Base-by-base conservation (phyloP, 2,888 invertebrate genomes). In the Actias luna region DNA sequence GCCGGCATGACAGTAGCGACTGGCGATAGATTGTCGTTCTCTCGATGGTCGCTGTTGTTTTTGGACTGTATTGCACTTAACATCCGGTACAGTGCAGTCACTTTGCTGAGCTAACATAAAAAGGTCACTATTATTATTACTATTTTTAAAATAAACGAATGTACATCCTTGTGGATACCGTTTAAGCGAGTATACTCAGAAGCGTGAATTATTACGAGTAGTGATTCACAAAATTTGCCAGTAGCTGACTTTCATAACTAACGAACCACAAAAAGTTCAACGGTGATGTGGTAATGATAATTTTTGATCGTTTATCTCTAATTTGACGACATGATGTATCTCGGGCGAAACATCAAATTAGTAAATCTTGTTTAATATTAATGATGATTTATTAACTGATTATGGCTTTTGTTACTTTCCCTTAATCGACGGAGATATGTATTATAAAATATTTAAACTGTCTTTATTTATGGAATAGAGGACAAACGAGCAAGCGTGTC, bases 231-330 rank as follows among this genome's bases (percentile, higher is more conserved):
- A 78, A 79, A 80, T 76, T 73, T 64, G 71, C 74, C 22, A 46
- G 10, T 22, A 76, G 67, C 69, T 69, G 69, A 70, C 72, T 77
- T 74, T 75, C 68, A 65, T 64, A 63, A 76, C 73, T 78, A 83
- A 83, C 80, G 79, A 83, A 84, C 82, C 82, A 77, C 80, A 80
- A 77, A 80, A 36, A 67, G 71, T 69, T 69, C 68, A 79, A 78
- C 77, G 76, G 79, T 75, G 14, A 10, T 52, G n/a, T 16, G 16
- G 52, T 52, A 29, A 29, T 27, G 14, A 29, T 52, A 5, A 52
- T 52, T 12, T 55, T 29, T 50, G 22, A 50, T 50, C 22, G 16
- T 25, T 50, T 29, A 18, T 29, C 55, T 29, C 16, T 55, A 55
- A 29, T 55, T 55, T 29, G 29, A 55, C 16, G 55, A 50, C 12